Conservation (phyloP, 2,797 vertebrate genomes). For the Chloroceryle amazona region DNA sequence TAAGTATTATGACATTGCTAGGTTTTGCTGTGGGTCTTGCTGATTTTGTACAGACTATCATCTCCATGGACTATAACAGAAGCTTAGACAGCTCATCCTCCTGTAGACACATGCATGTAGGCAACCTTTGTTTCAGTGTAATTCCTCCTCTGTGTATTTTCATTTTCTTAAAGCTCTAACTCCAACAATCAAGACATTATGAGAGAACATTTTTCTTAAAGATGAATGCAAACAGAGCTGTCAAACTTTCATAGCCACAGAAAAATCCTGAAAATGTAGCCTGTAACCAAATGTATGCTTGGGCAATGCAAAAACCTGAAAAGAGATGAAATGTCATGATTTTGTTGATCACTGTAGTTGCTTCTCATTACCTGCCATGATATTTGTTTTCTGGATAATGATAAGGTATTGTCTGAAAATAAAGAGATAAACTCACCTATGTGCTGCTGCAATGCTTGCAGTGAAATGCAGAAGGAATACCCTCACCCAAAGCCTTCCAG, state of each 20-base stretch:
- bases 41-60: not conserved
- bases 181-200: not conserved
- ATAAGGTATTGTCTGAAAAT: not conserved
- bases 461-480: not conserved
- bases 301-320: not conserved
- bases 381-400: not conserved
- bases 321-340: not conserved
- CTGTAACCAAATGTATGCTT: not conserved
- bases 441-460: not conserved
- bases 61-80: not conserved
- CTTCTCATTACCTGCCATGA: not conserved
- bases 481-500: not conserved
- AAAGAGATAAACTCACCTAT: not conserved
- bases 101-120: not conserved
- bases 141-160: not conserved
- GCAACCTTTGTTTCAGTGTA: not conserved
- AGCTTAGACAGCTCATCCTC: not conserved
- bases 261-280: not conserved
- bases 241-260: fast-evolving
- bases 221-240: not conserved
- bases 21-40: not conserved
- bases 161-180: not conserved
- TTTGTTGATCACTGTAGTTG: fast-evolving
- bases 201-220: not conserved
- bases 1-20: not conserved